These are phyloP conservation scores for Drosophila auraria DNA, from an alignment of 1,140 invertebrate species.

Conservation along the genomic window DNA sequence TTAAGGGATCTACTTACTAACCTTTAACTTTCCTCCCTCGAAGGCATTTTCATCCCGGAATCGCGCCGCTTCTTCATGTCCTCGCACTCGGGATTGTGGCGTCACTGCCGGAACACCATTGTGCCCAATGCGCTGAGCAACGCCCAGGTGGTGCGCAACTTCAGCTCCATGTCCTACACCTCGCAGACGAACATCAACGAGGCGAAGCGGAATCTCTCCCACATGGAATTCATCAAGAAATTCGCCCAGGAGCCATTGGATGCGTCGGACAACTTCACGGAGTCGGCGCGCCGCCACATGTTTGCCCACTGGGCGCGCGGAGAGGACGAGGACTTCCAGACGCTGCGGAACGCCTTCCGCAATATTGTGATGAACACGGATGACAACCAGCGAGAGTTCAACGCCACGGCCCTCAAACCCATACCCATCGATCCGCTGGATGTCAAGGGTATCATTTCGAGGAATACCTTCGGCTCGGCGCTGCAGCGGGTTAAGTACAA, in stretches of 20 bases:
- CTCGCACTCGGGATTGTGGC: constrained; percentile 90
- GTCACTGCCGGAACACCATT: constrained; percentile 86
- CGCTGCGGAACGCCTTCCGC: constrained; percentile 68
- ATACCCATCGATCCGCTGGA: constrained; percentile 74
- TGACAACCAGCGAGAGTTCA: constrained; percentile 59
- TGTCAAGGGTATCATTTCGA: constrained; percentile 46
- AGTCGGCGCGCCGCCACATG: constrained; percentile 78
- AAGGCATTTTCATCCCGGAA: constrained; percentile 87
- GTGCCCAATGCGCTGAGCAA: constrained; percentile 71
- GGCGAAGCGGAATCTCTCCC: constrained; percentile 66
- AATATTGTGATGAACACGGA: constrained; percentile 67
- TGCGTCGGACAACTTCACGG: constrained; percentile 67
- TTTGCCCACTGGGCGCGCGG: constrained; percentile 82
- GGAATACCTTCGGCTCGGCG: constrained; percentile 65
- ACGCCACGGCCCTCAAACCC: constrained; percentile 50
- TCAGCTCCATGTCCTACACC: constrained; percentile 77
- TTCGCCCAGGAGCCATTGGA: constrained; percentile 60
- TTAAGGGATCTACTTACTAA: constrained; percentile 37
- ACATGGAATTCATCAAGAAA: constrained; percentile 67
- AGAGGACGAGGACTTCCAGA: constrained; percentile 70
- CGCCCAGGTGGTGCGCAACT: constrained; percentile 74
- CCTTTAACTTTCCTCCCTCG: constrained; percentile 26
- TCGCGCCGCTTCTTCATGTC: constrained; percentile 87
- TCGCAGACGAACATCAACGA: constrained; percentile 62
- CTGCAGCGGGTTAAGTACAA: constrained; percentile 73